Evolutionary conservation across 2,797 vertebrate genomes (phyloP).

Genomic region (Pygocentrus nattereri): DNA sequence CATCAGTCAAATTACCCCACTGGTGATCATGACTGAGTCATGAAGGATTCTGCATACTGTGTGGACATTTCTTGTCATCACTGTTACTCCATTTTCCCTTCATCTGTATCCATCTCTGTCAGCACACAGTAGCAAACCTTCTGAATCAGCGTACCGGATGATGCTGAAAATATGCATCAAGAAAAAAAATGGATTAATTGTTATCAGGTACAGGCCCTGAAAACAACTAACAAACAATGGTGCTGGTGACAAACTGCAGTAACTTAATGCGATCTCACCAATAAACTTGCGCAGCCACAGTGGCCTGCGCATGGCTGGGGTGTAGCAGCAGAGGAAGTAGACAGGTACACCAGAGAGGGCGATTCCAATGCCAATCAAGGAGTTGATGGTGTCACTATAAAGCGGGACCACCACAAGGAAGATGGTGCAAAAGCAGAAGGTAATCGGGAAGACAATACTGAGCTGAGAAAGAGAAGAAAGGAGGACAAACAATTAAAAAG

Average conservation of each 20-base stretch:
- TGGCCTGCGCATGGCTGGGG: conserved; percentile 82
- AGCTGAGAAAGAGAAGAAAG: conserved; percentile 74
- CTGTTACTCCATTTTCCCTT: conserved; percentile 69
- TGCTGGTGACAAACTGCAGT: neutral
- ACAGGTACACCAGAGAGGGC: conserved; percentile 89
- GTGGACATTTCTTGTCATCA: neutral
- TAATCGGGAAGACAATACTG: conserved; percentile 86
- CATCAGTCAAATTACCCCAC: conserved; percentile 13
- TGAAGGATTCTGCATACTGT: conserved; percentile 10
- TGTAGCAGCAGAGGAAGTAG: conserved; percentile 87
- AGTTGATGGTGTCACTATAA: conserved; percentile 90
- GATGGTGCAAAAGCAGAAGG: conserved; percentile 90
- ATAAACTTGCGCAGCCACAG: conserved; percentile 74
- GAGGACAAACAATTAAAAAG: neutral
- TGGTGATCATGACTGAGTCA: neutral
- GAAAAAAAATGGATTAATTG: neutral
- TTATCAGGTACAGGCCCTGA: neutral
- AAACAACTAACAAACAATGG: neutral
- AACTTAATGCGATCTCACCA: conserved; percentile 72
- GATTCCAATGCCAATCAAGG: conserved; percentile 89
- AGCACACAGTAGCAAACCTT: conserved; percentile 86
- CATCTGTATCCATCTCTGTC: conserved; percentile 85
- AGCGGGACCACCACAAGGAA: conserved; percentile 93
- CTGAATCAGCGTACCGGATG: conserved; percentile 82
- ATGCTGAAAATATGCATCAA: conserved; percentile 71